These are phyloP conservation scores for Ochotona princeps DNA, from an alignment of 2,113 vertebrate genomes.

Conservation along the genomic window DNA sequence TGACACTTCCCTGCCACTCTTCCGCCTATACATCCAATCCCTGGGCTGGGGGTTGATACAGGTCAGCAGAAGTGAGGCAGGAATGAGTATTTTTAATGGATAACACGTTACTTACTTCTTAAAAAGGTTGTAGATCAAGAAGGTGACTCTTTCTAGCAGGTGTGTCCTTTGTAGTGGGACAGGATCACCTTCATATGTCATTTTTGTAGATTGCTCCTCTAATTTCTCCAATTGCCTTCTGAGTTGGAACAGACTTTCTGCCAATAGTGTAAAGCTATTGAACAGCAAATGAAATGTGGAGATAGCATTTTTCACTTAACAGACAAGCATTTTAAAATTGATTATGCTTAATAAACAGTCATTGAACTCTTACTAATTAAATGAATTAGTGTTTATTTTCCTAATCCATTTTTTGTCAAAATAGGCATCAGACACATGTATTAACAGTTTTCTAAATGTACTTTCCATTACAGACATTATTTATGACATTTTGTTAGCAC, in stretches of 20 bases:
- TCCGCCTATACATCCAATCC: not conserved
- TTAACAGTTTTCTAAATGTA: conserved; percentile 26
- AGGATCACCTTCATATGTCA: conserved; percentile 96
- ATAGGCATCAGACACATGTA: not conserved
- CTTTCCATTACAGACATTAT: conserved; percentile 11
- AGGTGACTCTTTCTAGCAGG: conserved; percentile 93
- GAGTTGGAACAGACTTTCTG: conserved; percentile 98
- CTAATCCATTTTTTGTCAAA: not conserved
- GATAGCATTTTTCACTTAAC: not conserved
- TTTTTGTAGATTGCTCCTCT: conserved; percentile 93
- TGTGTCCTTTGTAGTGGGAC: conserved; percentile 93
- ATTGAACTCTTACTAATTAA: conserved; percentile 38
- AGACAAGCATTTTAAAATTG: not conserved
- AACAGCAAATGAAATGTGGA: conserved; percentile 57
- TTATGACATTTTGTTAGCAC: conserved; percentile 22
- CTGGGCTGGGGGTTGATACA: not conserved
- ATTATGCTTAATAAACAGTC: not conserved
- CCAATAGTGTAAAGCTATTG: conserved; percentile 92
- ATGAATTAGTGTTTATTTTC: conserved; percentile 26
- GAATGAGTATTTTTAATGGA: too few relatives aligned
- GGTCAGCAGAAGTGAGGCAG: too few relatives aligned
- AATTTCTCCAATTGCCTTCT: conserved; percentile 96
- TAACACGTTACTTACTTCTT: conserved; percentile 88
- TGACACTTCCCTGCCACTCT: not conserved
- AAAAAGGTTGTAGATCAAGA: conserved; percentile 94